Evolutionary conservation across 1,140 invertebrate genomes (phyloP).

Genomic region (Drosophila tristis): DNA sequence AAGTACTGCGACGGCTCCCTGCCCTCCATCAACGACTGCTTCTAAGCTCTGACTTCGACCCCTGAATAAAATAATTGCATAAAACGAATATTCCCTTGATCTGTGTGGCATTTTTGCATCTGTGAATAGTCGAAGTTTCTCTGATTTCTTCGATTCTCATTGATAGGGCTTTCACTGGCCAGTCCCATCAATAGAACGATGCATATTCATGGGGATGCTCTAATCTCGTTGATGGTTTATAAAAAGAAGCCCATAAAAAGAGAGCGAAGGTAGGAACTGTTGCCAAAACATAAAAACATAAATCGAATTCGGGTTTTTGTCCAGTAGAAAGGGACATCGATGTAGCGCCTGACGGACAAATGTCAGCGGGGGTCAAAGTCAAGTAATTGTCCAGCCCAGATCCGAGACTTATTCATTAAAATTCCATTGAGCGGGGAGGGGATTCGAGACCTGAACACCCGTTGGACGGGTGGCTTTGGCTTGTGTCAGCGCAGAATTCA

Average conservation of each 20-base stretch:
- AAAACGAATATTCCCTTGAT: background rate
- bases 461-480: slow-evolving; percentile 24
- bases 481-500: slow-evolving; percentile 16
- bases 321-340: slow-evolving; percentile 48
- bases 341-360: slow-evolving; percentile 22
- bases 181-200: slow-evolving; percentile 27
- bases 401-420: slow-evolving; percentile 40
- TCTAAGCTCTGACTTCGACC: slow-evolving; percentile 33
- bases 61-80: slow-evolving; percentile 3
- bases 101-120: background rate
- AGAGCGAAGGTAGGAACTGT: slow-evolving; percentile 24
- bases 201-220: background rate
- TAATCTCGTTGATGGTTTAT: slow-evolving; percentile 1
- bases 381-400: slow-evolving; percentile 43
- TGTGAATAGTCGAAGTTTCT: background rate
- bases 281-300: slow-evolving; percentile 17
- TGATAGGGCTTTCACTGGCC: slow-evolving; percentile 31
- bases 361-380: slow-evolving; percentile 40
- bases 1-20: slow-evolving; percentile 55
- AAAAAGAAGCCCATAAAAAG: background rate
- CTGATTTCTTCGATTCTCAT: background rate
- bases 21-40: slow-evolving; percentile 62
- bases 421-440: slow-evolving; percentile 21
- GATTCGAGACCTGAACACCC: slow-evolving; percentile 21
- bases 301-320: slow-evolving; percentile 30